Percentiles rank a stretch among this genome's conserved stretches.
phyloP scores from a whole-genome alignment of 53 echinoderm and acorn worm genomes.

The Antedon mediterranea region DNA sequence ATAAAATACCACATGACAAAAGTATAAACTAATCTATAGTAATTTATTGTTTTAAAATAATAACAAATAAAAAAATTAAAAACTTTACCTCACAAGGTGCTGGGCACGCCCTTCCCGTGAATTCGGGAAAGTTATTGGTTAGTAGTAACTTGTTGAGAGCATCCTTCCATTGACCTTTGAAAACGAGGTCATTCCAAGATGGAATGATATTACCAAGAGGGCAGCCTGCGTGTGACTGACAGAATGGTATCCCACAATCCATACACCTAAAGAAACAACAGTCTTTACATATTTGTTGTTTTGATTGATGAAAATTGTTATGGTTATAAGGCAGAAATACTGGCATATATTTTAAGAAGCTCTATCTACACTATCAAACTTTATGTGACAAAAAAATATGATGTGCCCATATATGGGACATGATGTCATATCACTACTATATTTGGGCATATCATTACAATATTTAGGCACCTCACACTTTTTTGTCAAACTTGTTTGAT shows the following conservation, averaged over 20 bases:
- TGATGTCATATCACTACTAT: too few species aligned
- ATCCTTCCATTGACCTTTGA: conserved; percentile 84
- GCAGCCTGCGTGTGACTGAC: conserved; percentile 91
- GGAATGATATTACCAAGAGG: conserved; percentile 99
- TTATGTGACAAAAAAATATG: too few species aligned
- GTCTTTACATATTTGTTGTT: too few species aligned
- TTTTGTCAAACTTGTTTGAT: too few species aligned
- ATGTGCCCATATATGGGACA: too few species aligned
- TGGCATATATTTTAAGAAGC: neutral
- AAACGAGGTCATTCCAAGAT: conserved; percentile 96
- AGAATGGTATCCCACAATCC: conserved; percentile 99
- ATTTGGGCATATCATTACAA: too few species aligned
- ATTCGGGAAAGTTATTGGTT: conserved; percentile 98
- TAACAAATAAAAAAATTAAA: neutral
- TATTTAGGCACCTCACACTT: too few species aligned
- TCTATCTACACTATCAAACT: too few species aligned
- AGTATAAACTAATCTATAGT: too few species aligned
- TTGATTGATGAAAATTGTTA: too few species aligned
- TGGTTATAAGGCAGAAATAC: neutral
- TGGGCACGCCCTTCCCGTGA: conserved; percentile 93
- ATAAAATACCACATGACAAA: too few species aligned
- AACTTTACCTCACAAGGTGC: conserved; percentile 87
- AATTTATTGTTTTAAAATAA: too few species aligned
- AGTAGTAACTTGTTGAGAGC: conserved; percentile 82
- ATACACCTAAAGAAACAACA: conserved; percentile 48